phyloP scores from a whole-genome alignment of 1,140 invertebrate genomes.

The Maconellicoccus hirsutus region DNA sequence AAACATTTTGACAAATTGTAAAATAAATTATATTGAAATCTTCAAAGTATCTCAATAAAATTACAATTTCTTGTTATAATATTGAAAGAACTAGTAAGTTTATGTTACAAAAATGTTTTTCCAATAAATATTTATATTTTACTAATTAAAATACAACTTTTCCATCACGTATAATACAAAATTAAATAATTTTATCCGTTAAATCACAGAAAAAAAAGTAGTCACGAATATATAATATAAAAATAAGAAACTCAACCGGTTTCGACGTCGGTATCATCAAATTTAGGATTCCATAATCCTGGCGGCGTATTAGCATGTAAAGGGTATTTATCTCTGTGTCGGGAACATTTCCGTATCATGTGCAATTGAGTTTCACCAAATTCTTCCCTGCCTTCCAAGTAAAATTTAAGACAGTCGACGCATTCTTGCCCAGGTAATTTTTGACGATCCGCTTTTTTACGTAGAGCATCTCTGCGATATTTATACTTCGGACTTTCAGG shows the following conservation, averaged over 20 bases:
- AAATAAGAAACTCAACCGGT: neutral
- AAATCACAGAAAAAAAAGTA: too few species aligned
- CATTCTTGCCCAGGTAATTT: conserved; percentile 36
- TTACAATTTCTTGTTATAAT: too few species aligned
- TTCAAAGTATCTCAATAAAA: too few species aligned
- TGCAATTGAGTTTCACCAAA: conserved; percentile 34
- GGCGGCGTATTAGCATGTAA: conserved; percentile 34
- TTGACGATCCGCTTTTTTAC: conserved; percentile 35
- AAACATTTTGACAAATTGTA: too few species aligned
- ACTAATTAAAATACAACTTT: too few species aligned
- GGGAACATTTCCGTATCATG: conserved; percentile 38
- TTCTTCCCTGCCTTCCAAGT: conserved; percentile 31
- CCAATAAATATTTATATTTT: too few species aligned
- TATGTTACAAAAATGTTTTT: too few species aligned
- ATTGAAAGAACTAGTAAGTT: too few species aligned
- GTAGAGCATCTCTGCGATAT: conserved; percentile 33
- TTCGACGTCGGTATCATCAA: conserved; percentile 13
- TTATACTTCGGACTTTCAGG: conserved; percentile 20
- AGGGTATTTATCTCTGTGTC: conserved; percentile 37
- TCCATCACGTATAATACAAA: too few species aligned
- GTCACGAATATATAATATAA: neutral
- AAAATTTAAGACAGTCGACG: conserved; percentile 36
- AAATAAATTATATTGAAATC: too few species aligned
- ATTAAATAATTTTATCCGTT: too few species aligned
- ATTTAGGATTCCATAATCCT: conserved; percentile 31